Evolutionary conservation across 2,113 vertebrate species (phyloP).

Genomic region (Paradoxurus hermaphroditus): DNA sequence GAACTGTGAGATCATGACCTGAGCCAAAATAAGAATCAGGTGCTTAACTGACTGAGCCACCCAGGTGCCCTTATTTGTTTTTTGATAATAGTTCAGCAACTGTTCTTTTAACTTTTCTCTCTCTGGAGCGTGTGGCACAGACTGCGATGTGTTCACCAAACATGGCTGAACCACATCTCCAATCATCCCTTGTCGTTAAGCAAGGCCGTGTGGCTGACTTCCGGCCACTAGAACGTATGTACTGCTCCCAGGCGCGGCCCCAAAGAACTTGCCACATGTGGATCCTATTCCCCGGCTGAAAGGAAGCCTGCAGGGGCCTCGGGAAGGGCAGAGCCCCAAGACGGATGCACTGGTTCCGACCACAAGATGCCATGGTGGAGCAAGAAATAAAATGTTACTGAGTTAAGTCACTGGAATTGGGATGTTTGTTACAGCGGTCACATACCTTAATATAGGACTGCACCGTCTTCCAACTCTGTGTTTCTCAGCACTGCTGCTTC

Average conservation of each 20-base stretch:
- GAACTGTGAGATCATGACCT: neutral
- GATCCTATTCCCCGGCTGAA: neutral
- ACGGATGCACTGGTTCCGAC: neutral
- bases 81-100: neutral
- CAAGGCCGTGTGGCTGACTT: neutral
- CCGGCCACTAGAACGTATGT: neutral
- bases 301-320: neutral
- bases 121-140: neutral
- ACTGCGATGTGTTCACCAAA: neutral
- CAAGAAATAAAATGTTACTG: neutral
- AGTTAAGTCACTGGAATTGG: neutral
- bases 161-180: neutral
- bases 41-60: neutral
- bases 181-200: neutral
- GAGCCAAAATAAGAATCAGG: neutral
- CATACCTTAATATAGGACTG: neutral
- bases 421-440: neutral
- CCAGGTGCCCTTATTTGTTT: neutral
- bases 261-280: neutral
- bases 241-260: neutral
- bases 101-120: neutral
- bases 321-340: neutral
- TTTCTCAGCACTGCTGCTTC: neutral
- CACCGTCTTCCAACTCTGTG: neutral
- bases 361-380: neutral